Evolutionary conservation across 2,113 vertebrate species (phyloP).

Genomic region (Callorhinus ursinus): DNA sequence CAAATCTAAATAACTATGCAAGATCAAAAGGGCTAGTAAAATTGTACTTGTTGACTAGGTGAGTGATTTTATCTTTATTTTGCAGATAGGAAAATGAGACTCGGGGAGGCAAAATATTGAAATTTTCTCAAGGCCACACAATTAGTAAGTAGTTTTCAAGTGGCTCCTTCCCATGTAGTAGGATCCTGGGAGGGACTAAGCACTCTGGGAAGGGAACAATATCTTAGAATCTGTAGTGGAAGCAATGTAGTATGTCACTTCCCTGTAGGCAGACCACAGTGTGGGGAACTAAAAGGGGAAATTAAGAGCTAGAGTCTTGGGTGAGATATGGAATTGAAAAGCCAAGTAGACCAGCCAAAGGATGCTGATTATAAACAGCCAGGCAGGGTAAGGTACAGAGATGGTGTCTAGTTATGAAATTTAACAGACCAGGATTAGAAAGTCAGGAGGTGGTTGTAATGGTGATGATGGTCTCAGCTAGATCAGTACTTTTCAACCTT

Average conservation of each 20-base stretch:
- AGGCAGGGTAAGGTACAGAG: not conserved
- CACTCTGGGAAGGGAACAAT: not conserved
- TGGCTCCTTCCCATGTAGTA: not conserved
- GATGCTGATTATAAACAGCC: not conserved
- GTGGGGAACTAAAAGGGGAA: not conserved
- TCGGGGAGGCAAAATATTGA: not conserved
- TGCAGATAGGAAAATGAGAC: constrained; percentile 13
- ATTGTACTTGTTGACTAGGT: constrained; percentile 11
- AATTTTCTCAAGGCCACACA: not conserved
- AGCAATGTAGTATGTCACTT: not conserved
- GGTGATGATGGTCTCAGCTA: not conserved
- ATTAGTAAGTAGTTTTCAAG: constrained; percentile 3
- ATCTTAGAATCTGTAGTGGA: not conserved
- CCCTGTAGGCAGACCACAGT: not conserved
- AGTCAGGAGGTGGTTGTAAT: not conserved
- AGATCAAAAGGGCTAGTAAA: not conserved
- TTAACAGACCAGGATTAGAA: not conserved
- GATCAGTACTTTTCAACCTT: constrained; percentile 20
- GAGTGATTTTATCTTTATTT: constrained; percentile 53
- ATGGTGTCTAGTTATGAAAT: not conserved
- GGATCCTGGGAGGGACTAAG: not conserved
- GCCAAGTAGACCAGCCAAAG: not conserved
- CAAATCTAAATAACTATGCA: not conserved
- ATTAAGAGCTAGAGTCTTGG: not conserved
- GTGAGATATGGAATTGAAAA: not conserved